Percentiles rank a stretch among this genome's conserved stretches.
phyloP scores from a whole-genome alignment of 2,888 invertebrate genomes.

The Neria commutata region DNA sequence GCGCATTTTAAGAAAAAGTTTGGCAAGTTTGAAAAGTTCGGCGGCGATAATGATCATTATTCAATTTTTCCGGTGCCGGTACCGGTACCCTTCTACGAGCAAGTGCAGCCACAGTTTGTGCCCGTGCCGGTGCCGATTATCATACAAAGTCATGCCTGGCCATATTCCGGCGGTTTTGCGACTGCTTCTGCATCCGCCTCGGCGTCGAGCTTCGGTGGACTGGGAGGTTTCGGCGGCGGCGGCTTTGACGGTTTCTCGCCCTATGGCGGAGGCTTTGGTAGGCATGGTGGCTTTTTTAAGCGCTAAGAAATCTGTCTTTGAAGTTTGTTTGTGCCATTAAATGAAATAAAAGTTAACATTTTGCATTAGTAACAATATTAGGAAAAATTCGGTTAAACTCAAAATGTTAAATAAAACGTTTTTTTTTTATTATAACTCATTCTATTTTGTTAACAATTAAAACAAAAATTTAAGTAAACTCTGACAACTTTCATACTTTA shows the following conservation, averaged over 20 bases:
- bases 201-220: too few species aligned
- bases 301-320: too few species aligned
- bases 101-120: constrained; percentile 34
- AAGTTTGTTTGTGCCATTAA: too few species aligned
- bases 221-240: constrained; percentile 15
- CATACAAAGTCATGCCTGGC: constrained; percentile 37
- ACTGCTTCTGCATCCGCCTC: too few species aligned
- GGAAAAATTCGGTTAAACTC: not conserved
- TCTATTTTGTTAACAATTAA: constrained; percentile 1
- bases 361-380: not conserved
- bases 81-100: constrained; percentile 24
- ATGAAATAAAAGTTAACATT: not conserved
- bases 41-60: not conserved
- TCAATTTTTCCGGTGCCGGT: constrained; percentile 13
- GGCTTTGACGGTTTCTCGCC: constrained; percentile 31
- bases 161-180: constrained; percentile 32
- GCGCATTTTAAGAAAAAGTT: too few species aligned
- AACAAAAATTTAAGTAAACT: too few species aligned
- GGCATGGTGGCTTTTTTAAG: not conserved
- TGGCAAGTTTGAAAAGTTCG: not conserved
- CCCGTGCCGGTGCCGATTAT: constrained; percentile 34
- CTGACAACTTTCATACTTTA: too few species aligned
- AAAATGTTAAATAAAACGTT: not conserved
- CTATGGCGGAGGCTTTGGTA: constrained; percentile 7
- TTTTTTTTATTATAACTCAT: not conserved